Evolutionary conservation across 2,888 invertebrate species (phyloP).

Genomic region (Acanthoscelides obtectus): DNA sequence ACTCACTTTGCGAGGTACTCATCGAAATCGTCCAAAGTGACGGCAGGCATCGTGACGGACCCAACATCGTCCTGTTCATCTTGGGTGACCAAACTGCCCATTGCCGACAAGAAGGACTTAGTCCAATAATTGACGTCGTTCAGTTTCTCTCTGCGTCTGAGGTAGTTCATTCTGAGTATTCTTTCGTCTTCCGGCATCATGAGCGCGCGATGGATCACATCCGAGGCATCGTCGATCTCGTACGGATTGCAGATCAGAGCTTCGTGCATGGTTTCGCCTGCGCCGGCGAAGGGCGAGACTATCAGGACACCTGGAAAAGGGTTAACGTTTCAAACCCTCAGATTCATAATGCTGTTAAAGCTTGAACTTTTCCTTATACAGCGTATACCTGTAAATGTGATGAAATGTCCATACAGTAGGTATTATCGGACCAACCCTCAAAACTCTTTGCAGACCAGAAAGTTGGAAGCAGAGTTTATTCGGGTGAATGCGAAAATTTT

Average conservation of each 20-base stretch:
- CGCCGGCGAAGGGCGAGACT: slow-evolving; percentile 87
- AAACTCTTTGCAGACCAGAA: too few species aligned
- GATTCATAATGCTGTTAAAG: too few species aligned
- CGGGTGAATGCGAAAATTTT: too few species aligned
- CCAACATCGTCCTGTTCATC: slow-evolving; percentile 78
- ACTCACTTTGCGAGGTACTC: slow-evolving; percentile 81
- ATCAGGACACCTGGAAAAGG: slow-evolving; percentile 80
- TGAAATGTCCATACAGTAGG: too few species aligned
- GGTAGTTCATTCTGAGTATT: slow-evolving; percentile 78
- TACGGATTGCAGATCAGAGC: slow-evolving; percentile 87
- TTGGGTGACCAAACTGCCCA: slow-evolving; percentile 69
- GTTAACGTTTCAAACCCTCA: too few species aligned
- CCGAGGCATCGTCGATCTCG: slow-evolving; percentile 82
- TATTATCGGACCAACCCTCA: too few species aligned
- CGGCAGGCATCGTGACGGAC: slow-evolving; percentile 81
- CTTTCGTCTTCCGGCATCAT: slow-evolving; percentile 90
- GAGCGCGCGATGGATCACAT: slow-evolving; percentile 80
- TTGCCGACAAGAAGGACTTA: slow-evolving; percentile 79
- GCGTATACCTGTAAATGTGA: too few species aligned
- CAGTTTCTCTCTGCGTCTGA: slow-evolving; percentile 72
- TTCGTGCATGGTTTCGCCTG: slow-evolving; percentile 92
- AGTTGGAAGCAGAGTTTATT: too few species aligned
- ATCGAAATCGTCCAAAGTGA: slow-evolving; percentile 87
- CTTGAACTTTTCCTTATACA: too few species aligned
- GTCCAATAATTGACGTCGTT: slow-evolving; percentile 89